Evolutionary conservation across 2,113 vertebrate species (phyloP).

Genomic region (Cryptomyrus ogoouensis): DNA sequence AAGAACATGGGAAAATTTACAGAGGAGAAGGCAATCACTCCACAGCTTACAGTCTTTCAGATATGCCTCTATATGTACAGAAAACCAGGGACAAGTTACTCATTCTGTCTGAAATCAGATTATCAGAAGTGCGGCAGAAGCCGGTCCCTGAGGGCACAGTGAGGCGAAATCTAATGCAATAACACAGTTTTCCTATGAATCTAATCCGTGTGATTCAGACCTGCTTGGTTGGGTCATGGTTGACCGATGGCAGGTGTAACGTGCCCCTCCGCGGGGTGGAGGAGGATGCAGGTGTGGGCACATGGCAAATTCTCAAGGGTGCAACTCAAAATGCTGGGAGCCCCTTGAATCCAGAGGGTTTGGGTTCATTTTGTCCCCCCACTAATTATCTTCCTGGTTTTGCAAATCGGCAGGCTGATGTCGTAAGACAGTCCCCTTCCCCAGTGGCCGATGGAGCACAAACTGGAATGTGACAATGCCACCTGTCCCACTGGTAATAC

Average conservation of each 20-base stretch:
- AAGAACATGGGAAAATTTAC: neutral
- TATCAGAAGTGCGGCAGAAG: neutral
- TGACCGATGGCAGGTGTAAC: neutral
- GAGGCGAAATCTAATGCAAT: neutral
- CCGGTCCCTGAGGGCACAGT: neutral
- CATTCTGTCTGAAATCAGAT: neutral
- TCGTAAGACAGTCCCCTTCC: neutral
- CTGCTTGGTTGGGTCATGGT: neutral
- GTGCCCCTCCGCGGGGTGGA: neutral
- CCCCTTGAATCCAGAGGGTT: neutral
- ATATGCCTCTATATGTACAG: neutral
- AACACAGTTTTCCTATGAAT: neutral
- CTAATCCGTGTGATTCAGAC: neutral
- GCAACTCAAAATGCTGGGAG: neutral
- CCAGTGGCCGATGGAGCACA: neutral
- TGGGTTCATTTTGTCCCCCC: neutral
- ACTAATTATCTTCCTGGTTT: neutral
- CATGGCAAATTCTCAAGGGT: neutral
- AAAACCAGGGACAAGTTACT: neutral
- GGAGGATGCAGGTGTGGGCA: neutral
- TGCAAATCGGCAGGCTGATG: neutral
- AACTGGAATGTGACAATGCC: neutral
- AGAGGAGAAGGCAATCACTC: neutral
- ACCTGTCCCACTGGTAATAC: neutral
- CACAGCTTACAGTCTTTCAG: neutral